Conservation (phyloP, 1,140 invertebrate species). For the Argopecten irradians region DNA sequence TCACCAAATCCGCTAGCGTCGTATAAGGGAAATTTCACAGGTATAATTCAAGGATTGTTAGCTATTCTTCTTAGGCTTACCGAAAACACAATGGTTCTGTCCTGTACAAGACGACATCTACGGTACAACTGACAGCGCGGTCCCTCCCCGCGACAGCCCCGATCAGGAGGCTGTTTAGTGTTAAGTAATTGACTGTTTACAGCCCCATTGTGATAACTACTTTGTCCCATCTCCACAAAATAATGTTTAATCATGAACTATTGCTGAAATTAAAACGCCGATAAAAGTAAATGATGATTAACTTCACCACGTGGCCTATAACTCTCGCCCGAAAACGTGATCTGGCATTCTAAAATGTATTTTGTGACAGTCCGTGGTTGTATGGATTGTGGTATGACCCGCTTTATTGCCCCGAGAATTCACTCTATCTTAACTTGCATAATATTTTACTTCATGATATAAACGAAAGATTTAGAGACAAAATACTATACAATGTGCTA, state of each 20-base stretch:
- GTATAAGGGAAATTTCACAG: too few species aligned
- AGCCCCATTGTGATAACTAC: constrained; percentile 20
- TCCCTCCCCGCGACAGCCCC: not conserved
- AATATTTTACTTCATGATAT: too few species aligned
- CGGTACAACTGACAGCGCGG: too few species aligned
- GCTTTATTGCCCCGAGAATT: not conserved
- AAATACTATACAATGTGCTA: too few species aligned
- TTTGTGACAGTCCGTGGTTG: not conserved
- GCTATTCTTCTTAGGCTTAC: too few species aligned
- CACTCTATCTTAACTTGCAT: too few species aligned
- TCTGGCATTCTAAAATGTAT: constrained; percentile 12
- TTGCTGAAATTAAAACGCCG: constrained; percentile 21
- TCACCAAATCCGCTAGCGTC: too few species aligned
- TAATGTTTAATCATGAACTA: constrained; percentile 18
- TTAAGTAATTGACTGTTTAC: constrained; percentile 17
- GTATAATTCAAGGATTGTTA: too few species aligned
- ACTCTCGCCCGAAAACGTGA: not conserved
- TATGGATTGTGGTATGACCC: not conserved
- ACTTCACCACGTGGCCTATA: not conserved
- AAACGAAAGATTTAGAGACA: too few species aligned
- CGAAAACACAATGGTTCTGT: too few species aligned
- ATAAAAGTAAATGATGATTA: constrained; percentile 13
- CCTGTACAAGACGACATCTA: too few species aligned
- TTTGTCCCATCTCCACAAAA: constrained; percentile 11
- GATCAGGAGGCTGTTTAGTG: not conserved